Evolutionary conservation across 2,797 vertebrate species (phyloP), one percentile per base, ranked within the genome.

Genomic region (Nannoperca australis): DNA sequence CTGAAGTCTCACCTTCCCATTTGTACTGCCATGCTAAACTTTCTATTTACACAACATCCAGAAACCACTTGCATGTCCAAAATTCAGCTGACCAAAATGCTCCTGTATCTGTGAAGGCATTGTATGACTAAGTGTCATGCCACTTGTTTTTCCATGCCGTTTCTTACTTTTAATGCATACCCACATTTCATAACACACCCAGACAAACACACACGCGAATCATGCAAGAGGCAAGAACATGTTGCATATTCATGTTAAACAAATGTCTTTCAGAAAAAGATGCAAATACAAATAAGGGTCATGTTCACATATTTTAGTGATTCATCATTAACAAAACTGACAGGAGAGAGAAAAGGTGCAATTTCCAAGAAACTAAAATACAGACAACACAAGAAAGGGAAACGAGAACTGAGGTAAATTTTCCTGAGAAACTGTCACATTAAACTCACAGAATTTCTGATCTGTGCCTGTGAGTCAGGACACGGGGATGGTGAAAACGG

Each of bases 341-440:
- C 49, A 44, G 22, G 9, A 64, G 24, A 51, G 17, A 54, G 24
- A 50, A 68, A 85, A 83, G 85, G 85, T 82, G 84, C 79, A 75
- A 87, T 78, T 66, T 32, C 47, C 68, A 44, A 0, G 11, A 71
- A 61, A 74, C 36, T 55, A 11, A 61, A 66, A 64, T 10, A 76
- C 42, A 62, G n/a, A 36, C 20, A 51, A 60, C 20, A 70, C 2
- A 2, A 70, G 32, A 42, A 10, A 27, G 13, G 20, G 55, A 61
- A 40, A 74, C 49, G 45, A 36, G 22, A 36, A 70, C 47, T 42
- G 58, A 34, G 64, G 62, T 47, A 30, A 71, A 38, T 51, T 53
- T 88, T 83, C 87, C 83, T 88, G 87, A 89, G 85, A 79, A 63
- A 65, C 2, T 44, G 50, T 78, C 66, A 65, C 71, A 58, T 60